These are phyloP conservation scores for Leptinotarsa tumamoca DNA, from an alignment of 2,888 invertebrate genomes.

Conservation along the genomic window DNA sequence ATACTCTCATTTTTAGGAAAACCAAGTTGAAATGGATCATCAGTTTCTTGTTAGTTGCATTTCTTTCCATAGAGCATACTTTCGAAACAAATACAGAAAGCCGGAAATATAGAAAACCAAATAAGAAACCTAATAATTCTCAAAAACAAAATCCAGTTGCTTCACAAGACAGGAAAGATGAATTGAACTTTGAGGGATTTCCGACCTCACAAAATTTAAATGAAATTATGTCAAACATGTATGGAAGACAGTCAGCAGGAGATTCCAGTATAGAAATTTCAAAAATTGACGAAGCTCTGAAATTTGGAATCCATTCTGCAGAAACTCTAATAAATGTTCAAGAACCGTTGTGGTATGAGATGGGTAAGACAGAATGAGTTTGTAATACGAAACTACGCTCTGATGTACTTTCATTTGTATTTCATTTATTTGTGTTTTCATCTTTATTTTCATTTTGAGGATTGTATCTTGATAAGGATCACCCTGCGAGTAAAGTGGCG, in stretches of 20 bases:
- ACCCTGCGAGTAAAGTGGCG: constrained; percentile 78
- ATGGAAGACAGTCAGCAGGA: background rate
- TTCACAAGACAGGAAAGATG: background rate
- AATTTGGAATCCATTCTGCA: constrained; percentile 77
- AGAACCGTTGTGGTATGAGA: constrained; percentile 72
- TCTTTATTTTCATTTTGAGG: constrained; percentile 66
- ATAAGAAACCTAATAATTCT: background rate
- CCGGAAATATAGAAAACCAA: background rate
- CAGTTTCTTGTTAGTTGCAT: too few relatives aligned
- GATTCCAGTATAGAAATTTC: background rate
- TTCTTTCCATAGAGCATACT: too few relatives aligned
- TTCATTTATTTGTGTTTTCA: too few relatives aligned
- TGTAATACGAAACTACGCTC: too few relatives aligned
- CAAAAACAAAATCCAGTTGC: background rate
- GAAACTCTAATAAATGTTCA: constrained; percentile 73
- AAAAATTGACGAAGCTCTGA: constrained; percentile 74
- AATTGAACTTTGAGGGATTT: background rate
- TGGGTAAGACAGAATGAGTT: constrained; percentile 66
- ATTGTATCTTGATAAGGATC: constrained; percentile 72
- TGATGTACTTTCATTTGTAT: too few relatives aligned
- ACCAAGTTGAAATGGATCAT: too few relatives aligned
- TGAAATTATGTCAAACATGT: background rate
- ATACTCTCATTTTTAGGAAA: too few relatives aligned
- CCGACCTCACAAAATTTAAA: background rate
- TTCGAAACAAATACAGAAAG: background rate